A percentile compares a stretch with the other conserved stretches of the same genome.
Conservation (phyloP, 1,140 invertebrate species). For the Zaprionus kolodkinae region DNA sequence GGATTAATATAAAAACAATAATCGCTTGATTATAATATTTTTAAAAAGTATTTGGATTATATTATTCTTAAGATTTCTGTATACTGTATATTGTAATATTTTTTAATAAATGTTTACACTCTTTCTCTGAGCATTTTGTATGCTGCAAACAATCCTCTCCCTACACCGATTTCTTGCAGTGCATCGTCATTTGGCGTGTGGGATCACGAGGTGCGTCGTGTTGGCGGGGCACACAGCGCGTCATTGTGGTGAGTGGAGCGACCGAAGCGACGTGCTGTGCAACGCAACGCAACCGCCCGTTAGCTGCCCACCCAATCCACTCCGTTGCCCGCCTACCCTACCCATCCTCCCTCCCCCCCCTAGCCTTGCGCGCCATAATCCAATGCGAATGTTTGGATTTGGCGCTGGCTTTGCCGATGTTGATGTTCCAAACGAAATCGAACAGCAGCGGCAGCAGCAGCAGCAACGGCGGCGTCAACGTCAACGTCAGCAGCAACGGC, state of each 20-base stretch:
- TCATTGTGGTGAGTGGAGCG: slow-evolving; percentile 53
- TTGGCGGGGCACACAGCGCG: slow-evolving; percentile 34
- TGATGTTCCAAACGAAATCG: slow-evolving; percentile 40
- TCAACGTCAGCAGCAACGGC: slow-evolving; percentile 21
- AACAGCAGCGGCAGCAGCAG: slow-evolving; percentile 2
- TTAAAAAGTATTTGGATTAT: no score
- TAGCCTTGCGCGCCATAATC: not conserved
- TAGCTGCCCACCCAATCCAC: not conserved
- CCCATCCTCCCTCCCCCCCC: no score
- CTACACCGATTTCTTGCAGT: slow-evolving; percentile 30
- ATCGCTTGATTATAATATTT: no score
- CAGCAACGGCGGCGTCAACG: slow-evolving; percentile 22
- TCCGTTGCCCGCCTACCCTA: not conserved
- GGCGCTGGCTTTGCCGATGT: slow-evolving; percentile 34
- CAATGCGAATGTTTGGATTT: slow-evolving; percentile 63
- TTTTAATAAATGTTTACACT: no score
- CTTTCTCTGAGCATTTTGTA: no score
- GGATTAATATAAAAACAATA: no score
- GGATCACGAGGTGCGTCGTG: slow-evolving; percentile 45
- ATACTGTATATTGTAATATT: no score
- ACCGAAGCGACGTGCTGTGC: not conserved
- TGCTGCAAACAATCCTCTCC: no score
- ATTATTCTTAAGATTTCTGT: no score
- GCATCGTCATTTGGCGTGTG: slow-evolving; percentile 9
- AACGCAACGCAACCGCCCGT: not conserved